Evolutionary conservation across 2,797 vertebrate species (phyloP), one percentile per base, ranked within the genome.

Genomic region (Hirundo rustica): DNA sequence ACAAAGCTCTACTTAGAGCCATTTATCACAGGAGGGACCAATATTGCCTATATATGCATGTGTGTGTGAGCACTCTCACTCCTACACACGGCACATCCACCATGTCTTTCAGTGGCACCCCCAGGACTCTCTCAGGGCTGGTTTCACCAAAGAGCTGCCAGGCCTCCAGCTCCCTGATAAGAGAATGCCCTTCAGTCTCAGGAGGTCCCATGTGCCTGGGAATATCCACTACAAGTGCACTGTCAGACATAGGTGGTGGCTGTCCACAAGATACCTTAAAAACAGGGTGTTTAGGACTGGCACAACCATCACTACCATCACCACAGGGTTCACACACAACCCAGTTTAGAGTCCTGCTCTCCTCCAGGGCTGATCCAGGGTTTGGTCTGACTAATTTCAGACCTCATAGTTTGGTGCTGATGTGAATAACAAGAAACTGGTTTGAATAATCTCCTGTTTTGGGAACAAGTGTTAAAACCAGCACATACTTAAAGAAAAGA

Each of bases 11-110:
- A 6, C 44, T 75, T 54, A 29, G 25, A 78, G n/a, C 30, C 23
- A 3, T 89, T 77, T 86, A 36, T 81, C 62, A 55, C 47, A 72
- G 73, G 38, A 85, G 23, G 14, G 29, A 75, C 62, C 27, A 25
- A 7, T 22, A 22, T 9, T 62, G 38, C 14, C 10, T 47, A 4
- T 6, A 36, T 5, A 18, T 0, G 0, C 7, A 1, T 3, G 3
- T 7, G 10, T 64, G 36, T 2, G 1, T 15, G 29, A 87, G 30
- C 61, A 27, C 34, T 32, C 51, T 51, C 30, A 4, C 40, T 83
- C 0, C 0, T 32, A 36, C 32, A 45, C 14, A 5, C 7, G 16
- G 32, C 48, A 72, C 22, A 60, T 55, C 26, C 40, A n/a, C 38
- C 4, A 3, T 48, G 30, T 45, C 40, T 85, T 65, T 67, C 86